Evolutionary conservation across 2,113 vertebrate genomes (phyloP).

Genomic region (Brachyhypopomus gauderio): DNA sequence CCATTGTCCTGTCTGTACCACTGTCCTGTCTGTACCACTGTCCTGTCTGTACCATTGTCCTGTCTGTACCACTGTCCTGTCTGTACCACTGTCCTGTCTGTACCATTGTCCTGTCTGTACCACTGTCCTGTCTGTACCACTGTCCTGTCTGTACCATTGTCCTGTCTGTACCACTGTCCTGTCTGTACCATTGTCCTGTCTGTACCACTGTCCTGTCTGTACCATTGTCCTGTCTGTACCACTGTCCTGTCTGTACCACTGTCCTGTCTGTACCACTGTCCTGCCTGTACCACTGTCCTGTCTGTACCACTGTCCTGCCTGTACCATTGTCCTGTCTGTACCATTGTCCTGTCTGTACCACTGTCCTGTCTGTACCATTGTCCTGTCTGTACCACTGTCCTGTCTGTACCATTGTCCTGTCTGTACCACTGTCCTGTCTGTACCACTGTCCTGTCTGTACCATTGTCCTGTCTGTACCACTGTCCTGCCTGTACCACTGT

Average conservation of each 20-base stretch:
- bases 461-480: neutral
- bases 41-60: neutral
- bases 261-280: neutral
- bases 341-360: neutral
- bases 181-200: neutral
- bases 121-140: neutral
- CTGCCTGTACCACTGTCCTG: neutral
- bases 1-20: neutral
- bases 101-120: neutral
- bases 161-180: neutral
- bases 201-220: neutral
- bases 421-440: constrained; percentile 5
- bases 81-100: constrained; percentile 5
- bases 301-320: too few species aligned
- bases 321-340: neutral
- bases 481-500: neutral
- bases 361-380: neutral
- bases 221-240: neutral
- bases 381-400: neutral
- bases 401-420: neutral
- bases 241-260: neutral
- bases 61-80: neutral
- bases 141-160: neutral
- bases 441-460: neutral
- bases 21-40: neutral